These are phyloP conservation scores for Therioaphis trifolii DNA, from an alignment of 2,888 invertebrate species.

Conservation along the genomic window DNA sequence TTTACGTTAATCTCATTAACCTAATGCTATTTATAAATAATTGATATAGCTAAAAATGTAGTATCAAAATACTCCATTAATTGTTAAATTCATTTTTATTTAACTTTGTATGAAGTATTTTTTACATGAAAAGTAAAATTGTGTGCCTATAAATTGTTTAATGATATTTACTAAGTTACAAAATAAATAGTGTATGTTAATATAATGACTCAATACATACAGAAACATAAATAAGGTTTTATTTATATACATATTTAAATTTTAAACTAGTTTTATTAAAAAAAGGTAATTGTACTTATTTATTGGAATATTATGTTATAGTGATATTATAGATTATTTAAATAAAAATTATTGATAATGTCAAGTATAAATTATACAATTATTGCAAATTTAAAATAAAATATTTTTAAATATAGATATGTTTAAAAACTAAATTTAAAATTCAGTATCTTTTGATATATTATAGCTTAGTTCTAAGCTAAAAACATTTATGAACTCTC, in stretches of 20 bases:
- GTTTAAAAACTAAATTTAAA: too few species aligned
- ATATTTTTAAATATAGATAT: too few species aligned
- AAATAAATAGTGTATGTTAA: not conserved
- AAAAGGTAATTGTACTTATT: not conserved
- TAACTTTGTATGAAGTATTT: not conserved
- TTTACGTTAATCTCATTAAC: constrained; percentile 39
- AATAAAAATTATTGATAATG: not conserved
- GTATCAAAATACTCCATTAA: not conserved
- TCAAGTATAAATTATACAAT: too few species aligned
- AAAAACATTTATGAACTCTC: not conserved
- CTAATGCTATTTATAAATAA: constrained; percentile 20
- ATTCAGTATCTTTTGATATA: too few species aligned
- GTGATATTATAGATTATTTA: not conserved
- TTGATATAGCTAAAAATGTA: not conserved
- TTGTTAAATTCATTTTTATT: not conserved
- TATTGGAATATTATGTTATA: not conserved
- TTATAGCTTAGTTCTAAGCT: too few species aligned
- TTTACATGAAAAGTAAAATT: not conserved
- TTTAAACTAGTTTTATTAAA: not conserved
- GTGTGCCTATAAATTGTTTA: too few species aligned
- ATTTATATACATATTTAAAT: too few species aligned
- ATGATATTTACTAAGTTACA: not conserved
- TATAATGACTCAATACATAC: not conserved
- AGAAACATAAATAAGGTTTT: too few species aligned
- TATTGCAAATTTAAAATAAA: too few species aligned